Evolutionary conservation across 1,140 invertebrate species (phyloP), one percentile per base, ranked within the genome.

Genomic region (Stegodyphus dumicola): DNA sequence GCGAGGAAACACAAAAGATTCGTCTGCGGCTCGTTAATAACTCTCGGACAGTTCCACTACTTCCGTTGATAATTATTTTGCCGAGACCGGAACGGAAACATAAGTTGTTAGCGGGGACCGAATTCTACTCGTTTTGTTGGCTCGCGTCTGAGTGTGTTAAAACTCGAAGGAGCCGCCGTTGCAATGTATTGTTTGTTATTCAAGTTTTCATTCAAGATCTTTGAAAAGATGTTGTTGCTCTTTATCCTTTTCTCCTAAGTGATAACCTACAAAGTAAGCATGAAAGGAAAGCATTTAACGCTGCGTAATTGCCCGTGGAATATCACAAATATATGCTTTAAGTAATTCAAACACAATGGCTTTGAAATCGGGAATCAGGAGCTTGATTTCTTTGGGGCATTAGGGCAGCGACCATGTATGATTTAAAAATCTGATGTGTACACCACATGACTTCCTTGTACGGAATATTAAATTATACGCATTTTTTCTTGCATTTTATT

Each of bases 21-120:
- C 51, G 81, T 71, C 51, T 80, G 17, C n/a, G 11, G 81, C 81
- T 85, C 81, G 81, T 85, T 85, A 85, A 85, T 85, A 85, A 85
- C 77, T 51, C 81, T 76, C 60, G 81, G 77, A 70, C 77, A 80
- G 77, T 67, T 80, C 33, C 67, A 60, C 18, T 70, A 60, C 81
- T 85, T 85, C 81, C 81, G 81, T 70, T 85, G 74, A 85, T 85
- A 85, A 85, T 85, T 85, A 85, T 85, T 85, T 85, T 81, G 70
- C 67, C 13, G 49, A 69, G 78, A 52, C 70, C 70, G 52, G 71
- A 85, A 73, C 81, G 81, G 81, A 85, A 85, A 71, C 81, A 56
- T 67, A 77, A 85, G 81, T 85, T 85, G 81, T 85, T 85, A 60
- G 81, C 17, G 74, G 49, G 66, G 71, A 60, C 70, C 78, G 78